Conservation (phyloP, 2,888 invertebrate genomes). For the Trachelus stipa region DNA sequence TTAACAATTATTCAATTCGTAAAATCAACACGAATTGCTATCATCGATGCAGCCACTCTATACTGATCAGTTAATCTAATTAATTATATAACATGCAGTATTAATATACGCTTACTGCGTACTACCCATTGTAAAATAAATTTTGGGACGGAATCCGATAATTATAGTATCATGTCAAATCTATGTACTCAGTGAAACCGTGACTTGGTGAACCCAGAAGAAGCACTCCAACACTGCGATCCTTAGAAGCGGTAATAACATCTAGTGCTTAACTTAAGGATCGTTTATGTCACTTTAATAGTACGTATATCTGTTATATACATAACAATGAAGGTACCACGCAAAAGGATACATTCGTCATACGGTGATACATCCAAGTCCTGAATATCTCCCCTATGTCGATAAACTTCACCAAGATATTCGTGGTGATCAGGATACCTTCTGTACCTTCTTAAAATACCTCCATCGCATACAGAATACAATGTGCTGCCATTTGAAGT, state of each 20-base stretch:
- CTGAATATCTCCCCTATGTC: slow-evolving; percentile 66
- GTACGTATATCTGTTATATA: not conserved
- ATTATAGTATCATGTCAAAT: slow-evolving; percentile 62
- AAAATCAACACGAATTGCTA: not conserved
- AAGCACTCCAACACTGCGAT: slow-evolving; percentile 66
- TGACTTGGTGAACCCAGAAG: slow-evolving; percentile 67
- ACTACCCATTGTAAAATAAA: slow-evolving; percentile 8
- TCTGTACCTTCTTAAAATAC: slow-evolving; percentile 65
- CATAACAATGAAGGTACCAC: slow-evolving; percentile 8
- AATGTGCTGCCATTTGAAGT: slow-evolving; percentile 66
- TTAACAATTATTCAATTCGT: not conserved
- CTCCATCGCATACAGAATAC: slow-evolving; percentile 66
- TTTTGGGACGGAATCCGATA: slow-evolving; percentile 30
- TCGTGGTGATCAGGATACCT: slow-evolving; percentile 67
- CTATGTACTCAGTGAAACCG: slow-evolving; percentile 67
- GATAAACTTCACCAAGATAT: slow-evolving; percentile 66
- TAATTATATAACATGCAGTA: not conserved
- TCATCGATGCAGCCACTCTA: not conserved
- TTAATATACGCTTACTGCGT: not conserved
- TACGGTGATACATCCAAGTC: slow-evolving; percentile 69
- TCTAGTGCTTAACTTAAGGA: slow-evolving; percentile 45
- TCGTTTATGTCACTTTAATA: slow-evolving; percentile 3
- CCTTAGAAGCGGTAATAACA: slow-evolving; percentile 67
- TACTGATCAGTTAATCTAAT: not conserved
- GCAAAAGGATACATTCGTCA: slow-evolving; percentile 68